A percentile compares a stretch with the other conserved stretches of the same genome.
Conservation (phyloP, 2,888 invertebrate genomes). For the Eledona agricola region DNA sequence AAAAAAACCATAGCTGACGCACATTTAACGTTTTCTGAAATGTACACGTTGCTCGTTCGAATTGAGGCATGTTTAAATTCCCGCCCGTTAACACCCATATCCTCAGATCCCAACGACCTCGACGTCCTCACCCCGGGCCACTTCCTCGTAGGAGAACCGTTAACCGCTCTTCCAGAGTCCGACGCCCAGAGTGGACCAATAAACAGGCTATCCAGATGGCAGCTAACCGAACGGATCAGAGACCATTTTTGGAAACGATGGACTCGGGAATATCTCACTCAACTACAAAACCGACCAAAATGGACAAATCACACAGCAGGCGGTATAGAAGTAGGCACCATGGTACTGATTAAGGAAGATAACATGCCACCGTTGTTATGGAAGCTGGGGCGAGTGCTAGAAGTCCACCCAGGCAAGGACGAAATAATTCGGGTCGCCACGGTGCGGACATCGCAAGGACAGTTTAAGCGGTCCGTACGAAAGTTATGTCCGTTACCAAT, state of each 20-base stretch:
- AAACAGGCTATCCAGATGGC: conserved; percentile 36
- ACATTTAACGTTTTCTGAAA: conserved; percentile 47
- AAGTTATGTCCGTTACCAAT: too few relatives aligned
- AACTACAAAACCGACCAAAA: conserved; percentile 40
- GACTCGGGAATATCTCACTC: conserved; percentile 39
- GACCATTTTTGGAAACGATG: conserved; percentile 43
- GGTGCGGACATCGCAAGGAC: too few relatives aligned
- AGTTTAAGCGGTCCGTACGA: too few relatives aligned
- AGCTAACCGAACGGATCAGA: conserved; percentile 32
- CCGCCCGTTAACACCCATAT: not conserved
- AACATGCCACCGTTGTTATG: too few relatives aligned
- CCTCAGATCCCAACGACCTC: conserved; percentile 1
- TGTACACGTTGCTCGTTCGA: conserved; percentile 44
- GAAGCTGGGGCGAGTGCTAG: too few relatives aligned
- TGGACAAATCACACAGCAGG: too few relatives aligned
- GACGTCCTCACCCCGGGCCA: not conserved
- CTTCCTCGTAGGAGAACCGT: not conserved
- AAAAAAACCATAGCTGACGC: not conserved
- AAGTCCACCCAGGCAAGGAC: too few relatives aligned
- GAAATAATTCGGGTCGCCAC: too few relatives aligned
- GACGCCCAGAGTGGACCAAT: conserved; percentile 14
- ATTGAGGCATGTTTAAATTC: conserved; percentile 46
- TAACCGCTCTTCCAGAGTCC: conserved; percentile 36
- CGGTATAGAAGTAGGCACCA: too few relatives aligned
- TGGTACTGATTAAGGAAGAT: too few relatives aligned